Base-by-base conservation (phyloP, 2,797 vertebrate species). In the Peromyscus aztecus region DNA sequence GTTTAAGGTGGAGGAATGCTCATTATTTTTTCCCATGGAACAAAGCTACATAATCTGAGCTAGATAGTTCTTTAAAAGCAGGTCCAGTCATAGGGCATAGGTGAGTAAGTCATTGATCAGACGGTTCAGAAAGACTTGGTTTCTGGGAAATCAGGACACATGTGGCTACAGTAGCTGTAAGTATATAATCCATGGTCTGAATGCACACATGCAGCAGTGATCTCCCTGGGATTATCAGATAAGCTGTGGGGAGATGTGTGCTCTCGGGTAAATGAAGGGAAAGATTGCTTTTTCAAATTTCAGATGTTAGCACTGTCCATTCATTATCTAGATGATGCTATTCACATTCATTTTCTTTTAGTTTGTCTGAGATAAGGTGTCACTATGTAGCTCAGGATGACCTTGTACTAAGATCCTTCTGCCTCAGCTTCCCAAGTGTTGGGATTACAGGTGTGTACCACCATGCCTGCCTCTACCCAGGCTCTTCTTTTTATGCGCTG, bases 21-120 rank as follows among this genome's bases (percentile, higher is more conserved):
- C 76, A 61, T 57, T 89, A 52, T 90, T 93, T 96, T 96, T 93
- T 55, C 4, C 4, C 40, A 73, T 17, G 43, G 9, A 81, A 89
- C 14, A 94, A 86, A 96, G 76, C 76, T 40, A 43, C 69, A 3
- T 92, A 59, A 91, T 52, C 11, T 49, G 14, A 95, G 29, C 82
- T 83, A 71, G 11, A 17, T 75, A 82, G 77, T 78, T 88, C 77
- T 94, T 67, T 81, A 55, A 90, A 89, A 91, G 61, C 9, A 80
- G 55, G 6, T 19, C 61, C n/a, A 6, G 77, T 82, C 55, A 10
- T 29, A 31, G 34, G 31, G 75, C 37, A 55, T 19, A 46, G 14
- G 61, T 27, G 29, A 93, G 14, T 67, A 69, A 89, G 65, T 49
- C 49, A 71, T 89, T 65, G 71, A 43, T 73, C 75, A 82, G 40